Conservation (phyloP, 1,140 invertebrate genomes). For the Lerema accius region DNA sequence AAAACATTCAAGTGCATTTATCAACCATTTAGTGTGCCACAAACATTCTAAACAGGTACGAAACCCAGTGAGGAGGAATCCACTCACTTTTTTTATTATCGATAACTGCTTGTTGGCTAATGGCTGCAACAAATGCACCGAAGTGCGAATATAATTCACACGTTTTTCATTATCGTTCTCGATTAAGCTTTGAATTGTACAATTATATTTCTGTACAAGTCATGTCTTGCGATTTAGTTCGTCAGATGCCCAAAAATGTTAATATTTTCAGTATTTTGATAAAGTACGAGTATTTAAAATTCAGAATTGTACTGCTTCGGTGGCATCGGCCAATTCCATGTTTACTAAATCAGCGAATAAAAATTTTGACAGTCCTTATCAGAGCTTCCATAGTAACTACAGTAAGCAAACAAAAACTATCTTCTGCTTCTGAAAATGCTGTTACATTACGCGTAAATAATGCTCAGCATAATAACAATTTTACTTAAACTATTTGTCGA, state of each 20-base stretch:
- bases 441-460: no score
- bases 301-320: no score
- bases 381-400: no score
- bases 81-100: background rate
- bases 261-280: no score
- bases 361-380: no score
- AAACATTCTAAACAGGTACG: background rate
- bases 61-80: background rate
- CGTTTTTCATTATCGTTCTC: slow-evolving; percentile 7
- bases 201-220: slow-evolving; percentile 1
- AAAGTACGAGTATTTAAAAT: no score
- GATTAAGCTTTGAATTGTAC: slow-evolving; percentile 9
- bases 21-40: background rate
- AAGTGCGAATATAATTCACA: slow-evolving; percentile 8
- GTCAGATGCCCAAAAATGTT: background rate
- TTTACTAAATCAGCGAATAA: no score
- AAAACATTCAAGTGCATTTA: background rate
- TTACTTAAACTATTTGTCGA: no score
- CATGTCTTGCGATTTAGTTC: background rate
- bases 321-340: no score
- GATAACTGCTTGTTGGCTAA: slow-evolving; percentile 14
- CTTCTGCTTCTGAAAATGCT: no score
- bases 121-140: slow-evolving; percentile 14
- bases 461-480: no score
- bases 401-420: no score